Conservation (phyloP, 2,888 invertebrate species). For the Nymphalis c-album region DNA sequence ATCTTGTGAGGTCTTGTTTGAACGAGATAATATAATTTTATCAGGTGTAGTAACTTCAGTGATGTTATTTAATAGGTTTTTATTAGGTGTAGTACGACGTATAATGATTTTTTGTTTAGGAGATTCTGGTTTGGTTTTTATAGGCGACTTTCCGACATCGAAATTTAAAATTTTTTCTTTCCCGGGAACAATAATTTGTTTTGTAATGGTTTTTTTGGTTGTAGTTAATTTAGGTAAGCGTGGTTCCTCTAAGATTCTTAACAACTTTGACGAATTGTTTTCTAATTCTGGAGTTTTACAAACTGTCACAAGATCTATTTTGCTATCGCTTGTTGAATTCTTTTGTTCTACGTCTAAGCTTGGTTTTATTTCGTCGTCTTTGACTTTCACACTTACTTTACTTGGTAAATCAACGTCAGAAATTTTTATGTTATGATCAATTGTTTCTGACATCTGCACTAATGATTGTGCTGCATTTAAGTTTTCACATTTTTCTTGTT, state of each 20-base stretch:
- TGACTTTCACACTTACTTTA: conserved; percentile 38
- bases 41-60: conserved; percentile 63
- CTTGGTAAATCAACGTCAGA: conserved; percentile 50
- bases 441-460: conserved; percentile 76
- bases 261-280: conserved; percentile 77
- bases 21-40: conserved; percentile 71
- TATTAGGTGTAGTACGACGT: conserved; percentile 62
- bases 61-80: conserved; percentile 62
- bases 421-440: conserved; percentile 65
- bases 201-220: conserved; percentile 54
- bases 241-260: conserved; percentile 81
- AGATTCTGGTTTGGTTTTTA: conserved; percentile 59
- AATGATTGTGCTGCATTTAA: conserved; percentile 76
- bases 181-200: conserved; percentile 59
- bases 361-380: conserved; percentile 29
- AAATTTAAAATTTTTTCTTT: conserved; percentile 77
- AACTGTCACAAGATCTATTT: conserved; percentile 47
- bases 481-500: conserved; percentile 75
- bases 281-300: conserved; percentile 57
- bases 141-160: conserved; percentile 64
- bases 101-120: conserved; percentile 76
- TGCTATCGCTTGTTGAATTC: conserved; percentile 52
- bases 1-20: conserved; percentile 57
- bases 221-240: conserved; percentile 54
- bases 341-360: conserved; percentile 48